These are phyloP conservation scores for Mylabris phalerata DNA, from an alignment of 1,140 invertebrate species.

Conservation along the genomic window DNA sequence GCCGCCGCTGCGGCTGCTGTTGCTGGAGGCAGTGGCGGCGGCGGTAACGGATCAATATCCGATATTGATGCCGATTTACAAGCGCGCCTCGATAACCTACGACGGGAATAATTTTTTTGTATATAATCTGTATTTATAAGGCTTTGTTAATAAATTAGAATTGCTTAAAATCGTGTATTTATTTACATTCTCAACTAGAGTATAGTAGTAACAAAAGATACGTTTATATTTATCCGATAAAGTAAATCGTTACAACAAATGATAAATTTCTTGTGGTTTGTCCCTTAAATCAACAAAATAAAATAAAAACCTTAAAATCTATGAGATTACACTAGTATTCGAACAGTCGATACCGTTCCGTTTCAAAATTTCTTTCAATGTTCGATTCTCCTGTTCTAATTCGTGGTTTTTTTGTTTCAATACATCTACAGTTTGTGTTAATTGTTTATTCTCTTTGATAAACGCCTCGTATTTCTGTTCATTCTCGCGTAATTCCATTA, in stretches of 20 bases:
- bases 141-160: not conserved
- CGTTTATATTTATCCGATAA: not conserved
- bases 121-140: not conserved
- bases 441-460: conserved; percentile 34
- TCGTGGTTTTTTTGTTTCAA: conserved; percentile 32
- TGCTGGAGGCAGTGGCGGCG: conserved; percentile 45
- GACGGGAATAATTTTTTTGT: conserved; percentile 66
- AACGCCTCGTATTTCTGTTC: conserved; percentile 54
- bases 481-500: conserved; percentile 71
- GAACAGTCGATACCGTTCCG: conserved; percentile 28
- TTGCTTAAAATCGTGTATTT: not conserved
- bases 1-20: conserved; percentile 52
- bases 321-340: not conserved
- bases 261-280: not conserved
- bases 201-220: too few species aligned
- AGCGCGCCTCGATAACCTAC: conserved; percentile 86
- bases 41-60: conserved; percentile 49
- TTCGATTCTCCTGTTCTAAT: conserved; percentile 37
- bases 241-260: not conserved
- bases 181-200: not conserved
- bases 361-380: conserved; percentile 34
- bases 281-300: not conserved
- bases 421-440: conserved; percentile 31
- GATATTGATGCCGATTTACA: conserved; percentile 94
- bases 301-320: not conserved